Evolutionary conservation across 2,888 invertebrate species (phyloP).

Genomic region (Drosophila leonis): DNA sequence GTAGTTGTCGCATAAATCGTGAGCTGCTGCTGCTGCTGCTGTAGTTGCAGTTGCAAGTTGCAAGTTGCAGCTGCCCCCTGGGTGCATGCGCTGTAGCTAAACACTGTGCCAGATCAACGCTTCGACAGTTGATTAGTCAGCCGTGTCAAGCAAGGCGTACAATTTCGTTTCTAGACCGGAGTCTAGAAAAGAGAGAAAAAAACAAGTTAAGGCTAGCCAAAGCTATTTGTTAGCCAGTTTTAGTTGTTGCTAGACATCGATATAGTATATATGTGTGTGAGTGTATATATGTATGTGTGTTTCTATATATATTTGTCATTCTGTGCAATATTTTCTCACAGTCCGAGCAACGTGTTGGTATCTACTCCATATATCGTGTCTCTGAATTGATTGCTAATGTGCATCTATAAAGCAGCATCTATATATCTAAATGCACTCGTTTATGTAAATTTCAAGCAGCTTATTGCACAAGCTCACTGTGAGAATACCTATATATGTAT

Average conservation of each 20-base stretch:
- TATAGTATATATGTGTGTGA: not conserved
- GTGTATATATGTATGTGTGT: not conserved
- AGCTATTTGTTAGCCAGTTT: constrained; percentile 32
- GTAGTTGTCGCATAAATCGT: constrained; percentile 49
- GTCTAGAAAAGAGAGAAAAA: constrained; percentile 17
- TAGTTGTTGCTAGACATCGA: constrained; percentile 3
- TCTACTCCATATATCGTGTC: constrained; percentile 35
- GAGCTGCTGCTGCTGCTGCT: constrained; percentile 35
- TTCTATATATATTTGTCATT: constrained; percentile 2
- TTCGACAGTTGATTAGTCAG: constrained; percentile 63
- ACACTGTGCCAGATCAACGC: constrained; percentile 49
- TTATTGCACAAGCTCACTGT: constrained; percentile 43
- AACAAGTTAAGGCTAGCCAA: constrained; percentile 39
- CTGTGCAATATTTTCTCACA: constrained; percentile 60
- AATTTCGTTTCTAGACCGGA: constrained; percentile 60
- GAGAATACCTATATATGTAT: constrained; percentile 36
- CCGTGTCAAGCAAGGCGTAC: constrained; percentile 50
- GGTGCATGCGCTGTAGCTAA: constrained; percentile 37
- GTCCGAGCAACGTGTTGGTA: constrained; percentile 46
- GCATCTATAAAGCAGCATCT: constrained; percentile 55
- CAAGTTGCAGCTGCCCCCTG: constrained; percentile 37
- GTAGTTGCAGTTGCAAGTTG: constrained; percentile 41
- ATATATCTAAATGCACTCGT: constrained; percentile 49
- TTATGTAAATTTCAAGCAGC: constrained; percentile 48
- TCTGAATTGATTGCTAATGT: constrained; percentile 75